Conservation (phyloP, 2,797 vertebrate species). For the Pangasius macronema region DNA sequence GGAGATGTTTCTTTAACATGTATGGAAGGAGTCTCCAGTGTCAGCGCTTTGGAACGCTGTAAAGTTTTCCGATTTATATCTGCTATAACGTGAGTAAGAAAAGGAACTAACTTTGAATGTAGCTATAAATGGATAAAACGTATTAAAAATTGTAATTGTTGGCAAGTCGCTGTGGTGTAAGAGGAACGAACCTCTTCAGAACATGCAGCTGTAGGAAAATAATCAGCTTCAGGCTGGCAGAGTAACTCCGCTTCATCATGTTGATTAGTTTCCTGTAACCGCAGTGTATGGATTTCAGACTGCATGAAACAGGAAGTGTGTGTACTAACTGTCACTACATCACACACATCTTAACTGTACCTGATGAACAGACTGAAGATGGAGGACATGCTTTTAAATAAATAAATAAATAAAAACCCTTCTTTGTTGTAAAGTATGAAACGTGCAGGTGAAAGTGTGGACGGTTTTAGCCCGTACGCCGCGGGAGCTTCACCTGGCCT, state of each 20-base stretch:
- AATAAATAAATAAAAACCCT: background rate
- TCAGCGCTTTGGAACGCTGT: no score
- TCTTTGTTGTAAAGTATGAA: background rate
- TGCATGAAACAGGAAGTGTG: background rate
- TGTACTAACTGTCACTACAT: background rate
- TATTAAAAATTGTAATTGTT: background rate
- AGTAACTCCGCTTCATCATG: background rate
- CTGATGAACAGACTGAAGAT: background rate
- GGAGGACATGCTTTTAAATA: background rate
- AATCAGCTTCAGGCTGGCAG: background rate
- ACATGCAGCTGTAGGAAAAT: background rate
- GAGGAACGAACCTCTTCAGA: background rate
- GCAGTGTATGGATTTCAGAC: background rate
- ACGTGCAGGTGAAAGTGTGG: background rate
- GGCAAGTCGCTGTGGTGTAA: background rate
- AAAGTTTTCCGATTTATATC: no score
- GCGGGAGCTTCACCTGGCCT: constrained; percentile 42
- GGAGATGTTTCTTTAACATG: background rate
- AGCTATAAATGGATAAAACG: background rate
- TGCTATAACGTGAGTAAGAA: background rate
- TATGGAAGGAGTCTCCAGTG: background rate
- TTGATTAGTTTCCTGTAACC: background rate
- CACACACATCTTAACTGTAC: background rate
- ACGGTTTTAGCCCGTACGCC: constrained; percentile 6
- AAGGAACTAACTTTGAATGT: background rate